Base-by-base conservation (phyloP, 2,888 invertebrate genomes). In the Nomada hirtipes region DNA sequence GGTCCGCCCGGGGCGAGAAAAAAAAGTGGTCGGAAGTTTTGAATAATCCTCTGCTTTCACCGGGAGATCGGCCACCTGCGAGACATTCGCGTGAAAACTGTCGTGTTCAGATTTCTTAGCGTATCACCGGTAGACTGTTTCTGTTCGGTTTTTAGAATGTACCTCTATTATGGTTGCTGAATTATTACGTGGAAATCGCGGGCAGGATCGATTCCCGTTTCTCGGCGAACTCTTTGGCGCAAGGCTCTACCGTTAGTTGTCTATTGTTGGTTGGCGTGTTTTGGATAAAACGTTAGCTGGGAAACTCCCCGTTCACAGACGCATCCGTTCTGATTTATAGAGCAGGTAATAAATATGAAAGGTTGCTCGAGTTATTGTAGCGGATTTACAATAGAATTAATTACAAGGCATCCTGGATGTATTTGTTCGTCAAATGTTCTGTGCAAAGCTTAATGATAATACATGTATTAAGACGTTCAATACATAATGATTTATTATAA, bases 41-140 rank as follows among this genome's bases (percentile, higher is more conserved):
- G 76, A 83, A 83, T 82, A 74, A 82, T 81, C 73, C 76, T 60
- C 18, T 55, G 50, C 72, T 26, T 29, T 23, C 60, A n/a, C 15
- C 61, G 59, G 4, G 29, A 73, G 64, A 67, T 72, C 55, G 80
- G 4, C 44, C 79, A 80, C 52, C 79, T 72, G 79, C 79, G 80
- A 63, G 53, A 61, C 42, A 23, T n/a, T 52, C 26, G 11, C 20
- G 42, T 11, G 15, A 13, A 9, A 10, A 44, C 1, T 4, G 15
- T 7, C 20, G 70, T 60, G 70, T 68, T 67, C 68, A 68, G 67
- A 63, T 72, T 78, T 15, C 50, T 10, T 11, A 42, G n/a, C 26
- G 29, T 71, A 50, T 50, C 57, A 2, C 36, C 47, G 36, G n/a
- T 9, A 18, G 60, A 1, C 36, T 18, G 55, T 2, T 29, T 23